Conservation (phyloP, 2,888 invertebrate genomes). For the Mythimna impura region DNA sequence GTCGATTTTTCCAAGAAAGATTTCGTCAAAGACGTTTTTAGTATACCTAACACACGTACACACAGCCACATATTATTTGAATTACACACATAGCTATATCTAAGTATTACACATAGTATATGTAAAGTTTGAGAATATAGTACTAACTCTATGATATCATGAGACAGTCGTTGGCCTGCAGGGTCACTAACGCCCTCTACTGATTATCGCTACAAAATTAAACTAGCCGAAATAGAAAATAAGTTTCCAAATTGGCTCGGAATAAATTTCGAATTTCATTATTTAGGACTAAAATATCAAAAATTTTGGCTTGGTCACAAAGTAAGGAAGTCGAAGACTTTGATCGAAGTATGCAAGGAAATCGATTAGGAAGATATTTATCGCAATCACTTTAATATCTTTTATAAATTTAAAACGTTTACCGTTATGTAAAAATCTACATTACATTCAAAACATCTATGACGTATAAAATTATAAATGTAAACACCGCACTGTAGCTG, state of each 20-base stretch:
- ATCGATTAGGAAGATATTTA: constrained; percentile 63
- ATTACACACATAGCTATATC: constrained; percentile 68
- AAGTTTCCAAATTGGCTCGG: constrained; percentile 80
- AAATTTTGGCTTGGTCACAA: constrained; percentile 57
- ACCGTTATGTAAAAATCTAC: constrained; percentile 65
- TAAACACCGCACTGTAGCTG: constrained; percentile 72
- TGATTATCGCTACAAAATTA: constrained; percentile 60
- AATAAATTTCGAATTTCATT: constrained; percentile 71
- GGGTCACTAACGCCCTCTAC: constrained; percentile 61
- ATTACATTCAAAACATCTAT: constrained; percentile 67
- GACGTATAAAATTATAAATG: constrained; percentile 74
- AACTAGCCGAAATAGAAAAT: constrained; percentile 71
- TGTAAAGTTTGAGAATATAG: constrained; percentile 71
- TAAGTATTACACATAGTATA: constrained; percentile 69
- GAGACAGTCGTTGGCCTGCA: constrained; percentile 74
- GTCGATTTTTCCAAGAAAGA: constrained; percentile 34
- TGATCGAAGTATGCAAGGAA: constrained; percentile 45
- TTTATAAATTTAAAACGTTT: constrained; percentile 63
- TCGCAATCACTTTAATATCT: constrained; percentile 62
- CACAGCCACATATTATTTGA: constrained; percentile 63
- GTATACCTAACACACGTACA: constrained; percentile 42
- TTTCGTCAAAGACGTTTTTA: constrained; percentile 15
- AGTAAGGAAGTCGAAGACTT: constrained; percentile 53
- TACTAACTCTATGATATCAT: constrained; percentile 73
- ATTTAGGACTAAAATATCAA: constrained; percentile 52